Evolutionary conservation across 2,113 vertebrate genomes (phyloP).

Genomic region (Misgurnus mizolepis): DNA sequence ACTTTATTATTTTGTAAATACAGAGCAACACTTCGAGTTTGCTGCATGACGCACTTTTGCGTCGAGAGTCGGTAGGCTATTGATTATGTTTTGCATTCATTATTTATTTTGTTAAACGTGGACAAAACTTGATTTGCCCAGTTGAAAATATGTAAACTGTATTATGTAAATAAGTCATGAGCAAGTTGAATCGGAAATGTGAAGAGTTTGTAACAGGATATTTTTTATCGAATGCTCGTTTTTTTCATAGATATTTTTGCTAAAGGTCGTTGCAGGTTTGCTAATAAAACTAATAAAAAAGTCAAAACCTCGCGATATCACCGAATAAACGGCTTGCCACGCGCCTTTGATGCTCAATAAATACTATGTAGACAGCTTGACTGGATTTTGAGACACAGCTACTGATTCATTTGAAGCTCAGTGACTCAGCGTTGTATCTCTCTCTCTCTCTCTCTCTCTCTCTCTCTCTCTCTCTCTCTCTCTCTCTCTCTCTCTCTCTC

Average conservation of each 20-base stretch:
- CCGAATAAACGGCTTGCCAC: neutral
- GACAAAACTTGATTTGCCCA: neutral
- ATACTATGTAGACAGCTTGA: neutral
- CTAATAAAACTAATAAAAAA: neutral
- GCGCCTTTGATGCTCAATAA: neutral
- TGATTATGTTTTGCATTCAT: neutral
- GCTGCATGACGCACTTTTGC: constrained; percentile 51
- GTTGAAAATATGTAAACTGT: neutral
- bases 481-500: constrained; percentile 21
- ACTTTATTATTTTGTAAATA: neutral
- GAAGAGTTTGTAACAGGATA: neutral
- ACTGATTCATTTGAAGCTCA: constrained; percentile 18
- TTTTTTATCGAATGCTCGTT: neutral
- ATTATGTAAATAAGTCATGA: neutral
- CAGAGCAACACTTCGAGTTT: constrained; percentile 11
- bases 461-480: neutral
- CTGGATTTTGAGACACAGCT: constrained; percentile 1
- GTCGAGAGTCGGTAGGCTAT: constrained; percentile 10
- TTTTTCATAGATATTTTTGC: neutral
- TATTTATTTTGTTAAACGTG: constrained; percentile 3
- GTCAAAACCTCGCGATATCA: no score
- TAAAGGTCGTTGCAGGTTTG: no score
- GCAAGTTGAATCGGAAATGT: neutral
- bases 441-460: neutral
- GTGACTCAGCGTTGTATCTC: constrained; percentile 38